phyloP scores from a whole-genome alignment of 2,797 vertebrate species.

The Sandelia bainsii region DNA sequence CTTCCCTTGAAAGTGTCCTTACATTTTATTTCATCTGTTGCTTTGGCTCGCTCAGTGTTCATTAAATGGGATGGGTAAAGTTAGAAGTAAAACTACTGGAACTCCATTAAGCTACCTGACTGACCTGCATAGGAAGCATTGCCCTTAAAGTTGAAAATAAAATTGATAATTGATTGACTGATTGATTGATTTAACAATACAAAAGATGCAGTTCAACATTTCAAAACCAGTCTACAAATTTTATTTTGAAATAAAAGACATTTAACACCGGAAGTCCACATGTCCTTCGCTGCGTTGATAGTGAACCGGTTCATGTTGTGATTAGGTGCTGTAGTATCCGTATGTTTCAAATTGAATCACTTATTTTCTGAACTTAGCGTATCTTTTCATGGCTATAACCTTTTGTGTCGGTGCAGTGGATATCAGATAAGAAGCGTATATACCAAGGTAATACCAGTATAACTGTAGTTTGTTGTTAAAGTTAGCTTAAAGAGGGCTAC shows the following conservation, averaged over 20 bases:
- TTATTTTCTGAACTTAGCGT: not conserved
- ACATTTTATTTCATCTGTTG: no score
- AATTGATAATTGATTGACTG: no score
- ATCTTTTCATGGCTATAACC: not conserved
- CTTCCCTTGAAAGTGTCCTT: no score
- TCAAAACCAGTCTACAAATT: not conserved
- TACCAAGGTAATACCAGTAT: constrained; percentile 52
- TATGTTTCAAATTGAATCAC: not conserved
- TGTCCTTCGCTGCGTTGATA: not conserved
- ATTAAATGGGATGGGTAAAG: no score
- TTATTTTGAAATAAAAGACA: constrained; percentile 58
- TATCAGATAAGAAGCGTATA: not conserved
- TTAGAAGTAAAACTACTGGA: no score
- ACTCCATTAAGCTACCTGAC: no score
- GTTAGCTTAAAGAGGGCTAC: constrained; percentile 39
- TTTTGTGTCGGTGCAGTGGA: not conserved
- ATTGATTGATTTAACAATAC: no score
- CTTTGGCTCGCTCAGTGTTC: no score
- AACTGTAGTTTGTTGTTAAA: not conserved
- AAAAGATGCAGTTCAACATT: no score
- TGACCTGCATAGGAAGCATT: no score
- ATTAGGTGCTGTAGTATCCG: not conserved
- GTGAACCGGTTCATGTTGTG: constrained; percentile 8
- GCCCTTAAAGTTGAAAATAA: no score
- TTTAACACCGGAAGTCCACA: not conserved